Evolutionary conservation across 2,113 vertebrate genomes (phyloP).

Genomic region (Saguinus midas): DNA sequence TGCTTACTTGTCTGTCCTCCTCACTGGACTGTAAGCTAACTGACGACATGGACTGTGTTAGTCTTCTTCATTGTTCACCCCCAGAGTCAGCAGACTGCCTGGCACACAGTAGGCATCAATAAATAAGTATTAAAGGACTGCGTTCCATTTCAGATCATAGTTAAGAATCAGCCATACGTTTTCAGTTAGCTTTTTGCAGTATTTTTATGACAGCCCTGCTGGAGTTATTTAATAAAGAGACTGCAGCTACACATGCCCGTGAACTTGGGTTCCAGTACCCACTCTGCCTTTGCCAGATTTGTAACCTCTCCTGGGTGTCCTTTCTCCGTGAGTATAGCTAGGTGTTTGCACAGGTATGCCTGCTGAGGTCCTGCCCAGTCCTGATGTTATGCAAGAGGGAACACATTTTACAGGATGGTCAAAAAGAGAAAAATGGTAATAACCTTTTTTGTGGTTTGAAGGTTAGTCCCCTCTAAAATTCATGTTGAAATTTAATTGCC

Average conservation of each 20-base stretch:
- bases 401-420: not conserved
- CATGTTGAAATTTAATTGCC: not conserved
- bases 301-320: not conserved
- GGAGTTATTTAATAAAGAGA: not conserved
- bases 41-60: not conserved
- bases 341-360: not conserved
- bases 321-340: not conserved
- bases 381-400: not conserved
- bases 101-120: too few relatives aligned
- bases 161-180: not conserved
- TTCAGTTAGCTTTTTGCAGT: not conserved
- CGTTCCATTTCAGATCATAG: not conserved
- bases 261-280: not conserved
- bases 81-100: not conserved
- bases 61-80: not conserved
- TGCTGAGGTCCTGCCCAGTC: not conserved
- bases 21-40: not conserved
- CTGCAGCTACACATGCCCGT: rapidly evolving
- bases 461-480: not conserved
- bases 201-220: not conserved
- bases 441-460: not conserved
- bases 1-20: not conserved
- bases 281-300: not conserved
- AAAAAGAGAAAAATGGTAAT: not conserved
- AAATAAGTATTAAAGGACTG: not conserved